Conservation (phyloP, 2,888 invertebrate species). For the Stegophylla sp. region DNA sequence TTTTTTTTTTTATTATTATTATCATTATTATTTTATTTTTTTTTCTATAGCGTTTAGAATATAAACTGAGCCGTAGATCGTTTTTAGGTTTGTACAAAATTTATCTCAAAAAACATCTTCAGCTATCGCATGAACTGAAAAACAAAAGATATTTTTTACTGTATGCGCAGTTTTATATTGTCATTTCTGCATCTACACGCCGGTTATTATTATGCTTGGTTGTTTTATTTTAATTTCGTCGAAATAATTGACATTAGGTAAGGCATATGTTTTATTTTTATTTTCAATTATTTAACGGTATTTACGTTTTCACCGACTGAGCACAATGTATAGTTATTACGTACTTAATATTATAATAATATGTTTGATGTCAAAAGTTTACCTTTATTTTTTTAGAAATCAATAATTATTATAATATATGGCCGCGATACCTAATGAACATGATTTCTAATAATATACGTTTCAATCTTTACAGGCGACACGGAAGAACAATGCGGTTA, state of each 20-base stretch:
- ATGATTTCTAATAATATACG: too few relatives aligned
- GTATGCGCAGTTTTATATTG: neutral
- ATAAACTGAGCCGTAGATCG: too few relatives aligned
- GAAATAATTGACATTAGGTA: neutral
- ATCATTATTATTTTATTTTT: too few relatives aligned
- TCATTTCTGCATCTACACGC: neutral
- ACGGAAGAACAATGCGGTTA: slow-evolving; percentile 65
- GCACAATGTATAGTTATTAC: neutral
- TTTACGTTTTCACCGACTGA: neutral
- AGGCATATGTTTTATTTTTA: neutral
- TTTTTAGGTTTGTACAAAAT: neutral
- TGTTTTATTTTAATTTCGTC: neutral
- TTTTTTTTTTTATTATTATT: too few relatives aligned
- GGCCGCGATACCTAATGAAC: neutral
- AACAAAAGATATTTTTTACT: neutral
- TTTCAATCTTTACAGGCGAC: slow-evolving; percentile 64
- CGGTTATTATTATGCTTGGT: slow-evolving; percentile 1
- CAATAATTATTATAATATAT: neutral
- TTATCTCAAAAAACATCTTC: neutral
- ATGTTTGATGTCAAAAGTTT: too few relatives aligned
- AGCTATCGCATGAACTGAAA: slow-evolving; percentile 7
- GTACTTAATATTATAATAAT: neutral
- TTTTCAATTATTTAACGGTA: neutral
- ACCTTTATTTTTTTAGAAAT: too few relatives aligned
- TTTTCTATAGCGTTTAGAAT: too few relatives aligned